Conservation (phyloP, 2,113 vertebrate genomes). For the Peucedramus taeniatus region DNA sequence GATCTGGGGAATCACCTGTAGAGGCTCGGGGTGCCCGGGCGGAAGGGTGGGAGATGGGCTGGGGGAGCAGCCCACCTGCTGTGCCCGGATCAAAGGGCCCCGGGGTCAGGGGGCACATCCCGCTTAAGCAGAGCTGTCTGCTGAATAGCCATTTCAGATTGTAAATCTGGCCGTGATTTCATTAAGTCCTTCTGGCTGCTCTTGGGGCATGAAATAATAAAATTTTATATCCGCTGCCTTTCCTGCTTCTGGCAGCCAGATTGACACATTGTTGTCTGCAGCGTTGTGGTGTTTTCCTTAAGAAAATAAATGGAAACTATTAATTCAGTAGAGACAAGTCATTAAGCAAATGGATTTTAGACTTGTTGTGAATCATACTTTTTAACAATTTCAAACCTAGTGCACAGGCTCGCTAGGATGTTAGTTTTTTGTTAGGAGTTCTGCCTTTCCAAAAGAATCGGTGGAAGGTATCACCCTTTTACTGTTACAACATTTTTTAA, state of each 20-base stretch:
- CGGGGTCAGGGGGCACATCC: constrained; percentile 75
- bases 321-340: constrained; percentile 12
- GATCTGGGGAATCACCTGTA: constrained; percentile 69
- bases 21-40: constrained; percentile 52
- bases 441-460: neutral
- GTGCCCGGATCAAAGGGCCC: constrained; percentile 75
- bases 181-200: constrained; percentile 82
- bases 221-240: constrained; percentile 78
- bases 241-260: constrained; percentile 76
- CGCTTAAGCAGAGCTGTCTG: constrained; percentile 76
- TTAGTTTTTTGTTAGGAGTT: neutral
- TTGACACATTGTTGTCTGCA: constrained; percentile 63
- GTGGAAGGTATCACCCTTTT: neutral
- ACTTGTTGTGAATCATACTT: neutral
- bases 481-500: neutral
- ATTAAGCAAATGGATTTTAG: neutral
- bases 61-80: constrained; percentile 79
- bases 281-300: constrained; percentile 23
- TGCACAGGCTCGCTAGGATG: neutral
- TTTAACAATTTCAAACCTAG: neutral
- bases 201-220: constrained; percentile 80
- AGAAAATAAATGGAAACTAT: constrained; percentile 44
- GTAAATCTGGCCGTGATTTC: constrained; percentile 81
- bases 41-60: constrained; percentile 71
- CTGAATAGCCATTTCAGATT: constrained; percentile 80